Conservation (phyloP, 2,113 vertebrate species). For the Tupaia chinensis region DNA sequence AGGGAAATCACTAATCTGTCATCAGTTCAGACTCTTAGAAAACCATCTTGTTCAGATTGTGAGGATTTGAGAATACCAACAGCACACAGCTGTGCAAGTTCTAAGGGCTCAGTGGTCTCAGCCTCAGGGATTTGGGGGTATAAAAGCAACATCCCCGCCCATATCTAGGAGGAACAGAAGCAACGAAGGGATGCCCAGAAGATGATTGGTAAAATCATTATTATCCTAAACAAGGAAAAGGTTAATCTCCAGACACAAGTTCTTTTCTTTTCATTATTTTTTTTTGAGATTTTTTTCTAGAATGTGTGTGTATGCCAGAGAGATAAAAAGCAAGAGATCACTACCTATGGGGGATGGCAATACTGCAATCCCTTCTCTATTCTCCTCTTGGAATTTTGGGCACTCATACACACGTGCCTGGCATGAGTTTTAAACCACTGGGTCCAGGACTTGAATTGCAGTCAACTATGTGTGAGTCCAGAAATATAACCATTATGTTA, state of each 20-base stretch:
- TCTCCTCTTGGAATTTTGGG: too few relatives aligned
- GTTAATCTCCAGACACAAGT: neutral
- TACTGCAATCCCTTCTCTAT: too few relatives aligned
- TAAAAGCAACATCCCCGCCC: neutral
- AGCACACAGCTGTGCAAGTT: neutral
- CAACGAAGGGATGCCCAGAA: neutral
- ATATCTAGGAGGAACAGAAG: neutral
- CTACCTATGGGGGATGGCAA: too few relatives aligned
- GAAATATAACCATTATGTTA: too few relatives aligned
- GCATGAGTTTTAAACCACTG: too few relatives aligned
- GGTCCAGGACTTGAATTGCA: too few relatives aligned
- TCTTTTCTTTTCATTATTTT: neutral
- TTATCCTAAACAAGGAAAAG: neutral
- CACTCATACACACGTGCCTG: too few relatives aligned
- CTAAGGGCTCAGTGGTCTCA: neutral
- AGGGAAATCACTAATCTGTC: neutral
- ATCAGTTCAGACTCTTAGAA: neutral
- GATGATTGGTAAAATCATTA: neutral
- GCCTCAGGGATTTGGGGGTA: neutral
- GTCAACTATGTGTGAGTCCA: too few relatives aligned
- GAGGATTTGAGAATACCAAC: neutral
- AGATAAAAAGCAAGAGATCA: too few relatives aligned
- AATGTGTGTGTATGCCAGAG: too few relatives aligned
- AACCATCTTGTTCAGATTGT: neutral
- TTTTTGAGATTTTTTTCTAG: neutral